Evolutionary conservation across 2,797 vertebrate genomes (phyloP).

Genomic region (Melanotaenia trifasciata): DNA sequence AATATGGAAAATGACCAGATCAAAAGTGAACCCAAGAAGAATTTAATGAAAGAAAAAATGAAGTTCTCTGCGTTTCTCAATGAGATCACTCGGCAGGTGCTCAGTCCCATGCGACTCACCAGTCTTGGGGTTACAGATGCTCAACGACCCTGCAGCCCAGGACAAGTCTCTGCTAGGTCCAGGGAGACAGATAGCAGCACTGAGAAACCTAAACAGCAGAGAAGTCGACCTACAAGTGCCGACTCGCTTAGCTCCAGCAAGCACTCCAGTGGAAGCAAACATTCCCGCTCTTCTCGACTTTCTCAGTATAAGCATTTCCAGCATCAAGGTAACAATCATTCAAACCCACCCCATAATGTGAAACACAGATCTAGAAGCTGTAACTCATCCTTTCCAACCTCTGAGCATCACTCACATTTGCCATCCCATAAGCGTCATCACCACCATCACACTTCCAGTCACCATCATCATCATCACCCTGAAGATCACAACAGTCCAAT

Average conservation of each 20-base stretch:
- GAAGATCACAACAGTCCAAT: conserved; percentile 14
- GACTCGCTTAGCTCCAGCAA: conserved; percentile 70
- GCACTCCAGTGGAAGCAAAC: conserved; percentile 55
- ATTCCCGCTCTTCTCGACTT: conserved; percentile 34
- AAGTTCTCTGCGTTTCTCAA: conserved; percentile 88
- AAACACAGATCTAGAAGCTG: conserved; percentile 43
- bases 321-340: conserved; percentile 22
- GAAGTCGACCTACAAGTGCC: conserved; percentile 54
- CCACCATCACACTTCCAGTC: conserved; percentile 34
- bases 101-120: conserved; percentile 86
- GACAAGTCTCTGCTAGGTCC: conserved; percentile 46
- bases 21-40: conserved; percentile 71
- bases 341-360: conserved; percentile 21
- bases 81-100: conserved; percentile 88
- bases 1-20: conserved; percentile 56
- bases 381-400: conserved; percentile 44
- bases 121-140: conserved; percentile 84
- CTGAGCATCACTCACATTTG: conserved; percentile 33
- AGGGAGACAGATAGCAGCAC: conserved; percentile 39
- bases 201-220: conserved; percentile 45
- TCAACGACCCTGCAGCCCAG: conserved; percentile 65
- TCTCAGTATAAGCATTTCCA: conserved; percentile 60
- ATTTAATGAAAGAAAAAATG: conserved; percentile 82
- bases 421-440: conserved; percentile 45
- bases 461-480: conserved; percentile 32